Percentiles rank a stretch among this genome's conserved stretches.
phyloP scores from a whole-genome alignment of 1,140 invertebrate species.

The Achatina immaculata region DNA sequence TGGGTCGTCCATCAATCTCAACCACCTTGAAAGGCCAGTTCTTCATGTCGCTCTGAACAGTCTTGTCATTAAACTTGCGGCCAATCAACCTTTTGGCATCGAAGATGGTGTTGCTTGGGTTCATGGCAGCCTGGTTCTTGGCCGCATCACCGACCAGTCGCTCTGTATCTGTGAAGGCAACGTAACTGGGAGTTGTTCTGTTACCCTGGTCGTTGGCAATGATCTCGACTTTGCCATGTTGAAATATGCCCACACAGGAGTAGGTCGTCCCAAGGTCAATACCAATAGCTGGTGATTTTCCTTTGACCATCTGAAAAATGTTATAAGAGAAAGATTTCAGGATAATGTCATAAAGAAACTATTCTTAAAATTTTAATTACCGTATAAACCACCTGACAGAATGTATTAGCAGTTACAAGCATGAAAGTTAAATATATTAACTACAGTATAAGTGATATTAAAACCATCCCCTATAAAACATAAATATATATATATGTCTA shows the following conservation, averaged over 20 bases:
- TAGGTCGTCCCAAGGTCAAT: conserved; percentile 75
- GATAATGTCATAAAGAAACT: too few species aligned
- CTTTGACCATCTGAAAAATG: conserved; percentile 15
- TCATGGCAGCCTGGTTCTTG: conserved; percentile 45
- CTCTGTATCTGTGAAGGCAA: conserved; percentile 63
- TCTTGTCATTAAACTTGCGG: conserved; percentile 38
- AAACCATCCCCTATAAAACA: too few species aligned
- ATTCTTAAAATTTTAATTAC: too few species aligned
- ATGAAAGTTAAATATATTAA: too few species aligned
- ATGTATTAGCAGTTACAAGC: too few species aligned
- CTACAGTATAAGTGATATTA: too few species aligned
- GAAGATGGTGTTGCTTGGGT: conserved; percentile 43
- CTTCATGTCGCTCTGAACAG: conserved; percentile 81
- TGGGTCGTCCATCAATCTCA: conserved; percentile 72
- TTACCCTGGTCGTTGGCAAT: conserved; percentile 82
- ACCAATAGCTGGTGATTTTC: conserved; percentile 65
- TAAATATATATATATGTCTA: too few species aligned
- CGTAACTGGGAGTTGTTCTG: conserved; percentile 72
- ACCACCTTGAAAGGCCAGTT: conserved; percentile 85
- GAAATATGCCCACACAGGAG: conserved; percentile 73
- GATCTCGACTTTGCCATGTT: conserved; percentile 80
- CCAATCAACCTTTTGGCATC: conserved; percentile 47
- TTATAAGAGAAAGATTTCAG: too few species aligned
- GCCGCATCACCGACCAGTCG: conserved; percentile 43
- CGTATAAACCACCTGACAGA: too few species aligned